These are phyloP conservation scores for Parauchenoglanis punctatus DNA, from an alignment of 2,797 vertebrate genomes.

Conservation along the genomic window DNA sequence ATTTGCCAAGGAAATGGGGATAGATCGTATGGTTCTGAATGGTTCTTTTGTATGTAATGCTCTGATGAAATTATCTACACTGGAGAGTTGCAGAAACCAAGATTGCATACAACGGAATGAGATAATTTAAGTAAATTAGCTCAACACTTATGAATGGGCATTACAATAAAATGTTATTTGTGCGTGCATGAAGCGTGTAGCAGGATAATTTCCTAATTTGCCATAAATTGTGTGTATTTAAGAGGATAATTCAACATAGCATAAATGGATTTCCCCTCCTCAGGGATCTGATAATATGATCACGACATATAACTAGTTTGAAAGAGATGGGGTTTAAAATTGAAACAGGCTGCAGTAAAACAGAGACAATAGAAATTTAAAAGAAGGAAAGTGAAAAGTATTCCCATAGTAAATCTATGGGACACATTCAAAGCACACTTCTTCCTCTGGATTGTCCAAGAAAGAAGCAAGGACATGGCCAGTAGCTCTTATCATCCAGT, in stretches of 20 bases:
- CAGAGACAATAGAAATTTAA: neutral
- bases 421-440: constrained; percentile 28
- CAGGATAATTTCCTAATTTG: constrained; percentile 16
- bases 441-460: constrained; percentile 1
- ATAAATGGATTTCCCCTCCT: neutral
- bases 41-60: constrained; percentile 9
- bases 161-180: constrained; percentile 24
- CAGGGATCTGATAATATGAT: neutral
- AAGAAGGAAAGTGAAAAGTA: neutral
- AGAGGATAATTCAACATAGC: constrained; percentile 24
- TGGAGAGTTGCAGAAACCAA: constrained; percentile 20
- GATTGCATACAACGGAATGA: constrained; percentile 11
- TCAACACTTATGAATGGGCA: constrained; percentile 30
- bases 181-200: neutral
- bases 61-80: constrained; percentile 25
- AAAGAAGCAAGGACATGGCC: constrained; percentile 47
- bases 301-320: neutral
- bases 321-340: constrained; percentile 2
- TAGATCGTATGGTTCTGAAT: constrained; percentile 16
- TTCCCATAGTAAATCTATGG: constrained; percentile 7
- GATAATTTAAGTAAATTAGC: constrained; percentile 42
- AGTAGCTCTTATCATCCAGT: constrained; percentile 41
- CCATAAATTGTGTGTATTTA: constrained; percentile 4
- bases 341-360: neutral
- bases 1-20: constrained; percentile 18